Evolutionary conservation across 2,113 vertebrate species (phyloP).

Genomic region (Triplophysa siluroides): DNA sequence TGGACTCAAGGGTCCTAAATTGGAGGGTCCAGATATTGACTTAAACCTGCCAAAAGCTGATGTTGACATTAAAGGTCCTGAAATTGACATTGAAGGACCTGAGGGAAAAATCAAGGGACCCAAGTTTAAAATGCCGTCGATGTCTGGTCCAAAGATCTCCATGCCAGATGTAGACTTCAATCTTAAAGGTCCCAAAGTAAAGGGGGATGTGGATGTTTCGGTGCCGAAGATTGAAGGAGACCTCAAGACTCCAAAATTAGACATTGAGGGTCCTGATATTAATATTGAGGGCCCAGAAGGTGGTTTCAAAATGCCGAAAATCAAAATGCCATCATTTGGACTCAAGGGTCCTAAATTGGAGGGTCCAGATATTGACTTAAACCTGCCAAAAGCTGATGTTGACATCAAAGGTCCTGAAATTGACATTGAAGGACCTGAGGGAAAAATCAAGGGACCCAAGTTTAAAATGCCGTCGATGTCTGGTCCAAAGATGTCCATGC

Average conservation of each 20-base stretch:
- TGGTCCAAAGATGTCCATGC: neutral
- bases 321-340: conserved; percentile 31
- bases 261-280: neutral
- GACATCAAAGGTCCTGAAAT: conserved; percentile 10
- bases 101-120: conserved; percentile 60
- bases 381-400: conserved; percentile 18
- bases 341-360: conserved; percentile 15
- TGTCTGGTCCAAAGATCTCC: neutral
- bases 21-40: conserved; percentile 15
- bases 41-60: conserved; percentile 20
- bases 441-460: conserved; percentile 62
- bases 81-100: conserved; percentile 38
- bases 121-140: conserved; percentile 46
- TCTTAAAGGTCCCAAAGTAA: neutral
- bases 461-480: conserved; percentile 40
- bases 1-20: conserved; percentile 14
- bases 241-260: conserved; percentile 63
- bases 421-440: conserved; percentile 43
- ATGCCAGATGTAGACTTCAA: neutral
- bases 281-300: neutral
- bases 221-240: conserved; percentile 51
- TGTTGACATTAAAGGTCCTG: neutral
- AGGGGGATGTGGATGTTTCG: neutral
- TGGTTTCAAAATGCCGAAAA: conserved; percentile 18
- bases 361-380: conserved; percentile 10